These are phyloP conservation scores for Globicephala melas DNA, from an alignment of 2,113 vertebrate species.

Conservation along the genomic window DNA sequence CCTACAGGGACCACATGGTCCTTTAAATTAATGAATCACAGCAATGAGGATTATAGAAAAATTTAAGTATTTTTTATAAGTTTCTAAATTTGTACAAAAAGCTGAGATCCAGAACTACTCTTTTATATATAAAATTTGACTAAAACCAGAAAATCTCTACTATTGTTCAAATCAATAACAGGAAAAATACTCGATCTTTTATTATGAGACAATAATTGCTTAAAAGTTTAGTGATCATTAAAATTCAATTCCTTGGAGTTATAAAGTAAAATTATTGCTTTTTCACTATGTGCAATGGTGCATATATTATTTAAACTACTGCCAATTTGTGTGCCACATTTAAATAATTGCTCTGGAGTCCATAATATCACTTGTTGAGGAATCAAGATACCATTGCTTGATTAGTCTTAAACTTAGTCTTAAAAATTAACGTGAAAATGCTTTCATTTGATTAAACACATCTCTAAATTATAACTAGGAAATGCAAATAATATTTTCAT, in stretches of 20 bases:
- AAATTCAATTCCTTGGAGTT: slow-evolving; percentile 41
- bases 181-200: slow-evolving; percentile 24
- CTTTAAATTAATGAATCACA: background rate
- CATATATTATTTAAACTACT: slow-evolving; percentile 53
- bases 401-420: slow-evolving; percentile 39
- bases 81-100: background rate
- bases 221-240: slow-evolving; percentile 59
- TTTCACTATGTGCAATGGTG: slow-evolving; percentile 35
- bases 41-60: background rate
- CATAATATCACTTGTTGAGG: slow-evolving; percentile 51
- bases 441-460: background rate
- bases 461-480: slow-evolving; percentile 13
- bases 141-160: background rate
- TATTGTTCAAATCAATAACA: background rate
- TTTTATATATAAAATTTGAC: background rate
- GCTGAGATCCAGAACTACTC: background rate
- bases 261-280: slow-evolving; percentile 57
- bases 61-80: background rate
- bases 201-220: slow-evolving; percentile 17
- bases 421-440: slow-evolving; percentile 9
- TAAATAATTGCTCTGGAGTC: slow-evolving; percentile 55
- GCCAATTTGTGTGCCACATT: slow-evolving; percentile 39
- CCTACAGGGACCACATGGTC: background rate
- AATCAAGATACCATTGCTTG: slow-evolving; percentile 37
- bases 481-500: background rate